phyloP scores from a whole-genome alignment of 2,113 vertebrate genomes.

The Gopherus flavomarginatus region DNA sequence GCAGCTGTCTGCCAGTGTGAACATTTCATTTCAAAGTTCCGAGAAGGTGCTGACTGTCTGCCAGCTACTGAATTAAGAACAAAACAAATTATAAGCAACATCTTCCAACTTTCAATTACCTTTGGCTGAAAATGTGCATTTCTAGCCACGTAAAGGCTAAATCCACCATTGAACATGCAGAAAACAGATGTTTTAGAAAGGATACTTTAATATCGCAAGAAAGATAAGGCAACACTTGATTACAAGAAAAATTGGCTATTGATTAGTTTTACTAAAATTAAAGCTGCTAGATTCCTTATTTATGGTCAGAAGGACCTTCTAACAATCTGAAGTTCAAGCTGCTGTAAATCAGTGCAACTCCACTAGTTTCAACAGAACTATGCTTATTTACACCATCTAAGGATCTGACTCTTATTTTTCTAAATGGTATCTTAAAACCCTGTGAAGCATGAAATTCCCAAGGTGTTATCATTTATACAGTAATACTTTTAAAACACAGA shows the following conservation, averaged over 20 bases:
- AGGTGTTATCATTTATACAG: background rate
- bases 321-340: background rate
- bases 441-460: background rate
- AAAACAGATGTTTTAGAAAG: background rate
- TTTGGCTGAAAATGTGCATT: constrained; percentile 22
- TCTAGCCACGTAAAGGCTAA: background rate
- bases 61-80: constrained; percentile 36
- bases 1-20: constrained; percentile 16
- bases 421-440: background rate
- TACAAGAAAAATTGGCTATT: background rate
- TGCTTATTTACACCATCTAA: background rate
- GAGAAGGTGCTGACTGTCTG: constrained; percentile 23
- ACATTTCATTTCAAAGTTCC: background rate
- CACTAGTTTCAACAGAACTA: background rate
- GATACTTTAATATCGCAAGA: background rate
- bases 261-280: background rate
- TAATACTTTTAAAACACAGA: background rate
- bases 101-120: constrained; percentile 24
- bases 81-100: constrained; percentile 15
- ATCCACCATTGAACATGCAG: background rate
- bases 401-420: background rate
- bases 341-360: background rate
- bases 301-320: background rate
- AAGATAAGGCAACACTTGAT: background rate
- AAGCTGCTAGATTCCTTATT: background rate